Evolutionary conservation across 2,888 invertebrate genomes (phyloP), one percentile per base, ranked within the genome.

Genomic region (Tubulanus polymorphus): DNA sequence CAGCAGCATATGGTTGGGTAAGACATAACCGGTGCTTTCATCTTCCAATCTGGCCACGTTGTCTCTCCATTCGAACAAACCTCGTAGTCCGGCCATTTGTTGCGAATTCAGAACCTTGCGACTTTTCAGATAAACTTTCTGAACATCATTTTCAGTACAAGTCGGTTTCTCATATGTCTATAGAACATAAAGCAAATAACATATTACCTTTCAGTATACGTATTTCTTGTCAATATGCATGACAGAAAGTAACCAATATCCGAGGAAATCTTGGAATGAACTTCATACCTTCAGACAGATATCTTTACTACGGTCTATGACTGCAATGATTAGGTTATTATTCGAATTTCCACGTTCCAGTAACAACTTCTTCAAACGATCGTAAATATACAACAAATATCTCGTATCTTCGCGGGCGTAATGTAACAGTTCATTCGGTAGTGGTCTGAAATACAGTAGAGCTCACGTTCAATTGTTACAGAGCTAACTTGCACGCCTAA

Each of bases 351-450:
- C 79, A 27, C 65, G 55, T 18, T 84, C 82, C 2, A 92, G 74
- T 37, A 97, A 81, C 54, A 90, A 88, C 64, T 87, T 87, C 55
- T 84, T 86, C 81, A 96, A 80, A 37, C 83, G 79, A 56, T 91
- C 88, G 81, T 91, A 94, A 61, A 96, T 87, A 76, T 91, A 91
- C 3, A 96, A 84, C 57, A 99, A 81, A 78, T 91, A 95, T 80
- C 96, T 97, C 0, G 97, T 97, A 80, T 99, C 97, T 74, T 87
- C 87, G 18, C 95, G 84, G 0, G 97, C 97, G 79, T 99, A 99
- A 37, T 76, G 71, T 10, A 90, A 79, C 67, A 95, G 81, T 72
- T 90, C 88, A 3, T 84, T 83, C 0, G 93, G 90, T 45, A 97
- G 79, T 0, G 97, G 97, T 41, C 92, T 85, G 66, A 63, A 80